These are phyloP conservation scores for Dreissena polymorpha DNA, from an alignment of 1,140 invertebrate genomes.

Conservation along the genomic window DNA sequence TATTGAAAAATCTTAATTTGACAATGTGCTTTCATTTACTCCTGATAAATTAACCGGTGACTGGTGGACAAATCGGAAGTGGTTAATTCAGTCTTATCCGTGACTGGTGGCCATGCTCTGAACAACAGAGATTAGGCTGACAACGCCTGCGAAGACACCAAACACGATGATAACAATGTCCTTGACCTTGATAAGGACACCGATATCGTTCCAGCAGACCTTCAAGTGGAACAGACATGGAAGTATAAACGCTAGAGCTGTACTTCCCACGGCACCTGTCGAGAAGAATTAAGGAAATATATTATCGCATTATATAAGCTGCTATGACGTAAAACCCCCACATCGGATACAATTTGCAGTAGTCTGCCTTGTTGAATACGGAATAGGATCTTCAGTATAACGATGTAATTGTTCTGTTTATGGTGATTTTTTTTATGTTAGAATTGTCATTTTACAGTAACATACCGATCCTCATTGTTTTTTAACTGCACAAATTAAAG, in stretches of 20 bases:
- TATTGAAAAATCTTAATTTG: background rate
- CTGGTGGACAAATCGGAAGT: background rate
- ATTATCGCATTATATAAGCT: background rate
- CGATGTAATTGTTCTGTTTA: no score
- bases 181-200: slow-evolving; percentile 61
- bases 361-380: background rate
- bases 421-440: no score
- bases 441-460: no score
- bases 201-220: slow-evolving; percentile 59
- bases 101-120: slow-evolving; percentile 9
- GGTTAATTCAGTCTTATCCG: background rate
- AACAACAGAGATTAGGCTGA: slow-evolving; percentile 66
- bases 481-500: no score
- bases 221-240: slow-evolving; percentile 75
- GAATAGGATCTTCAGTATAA: no score
- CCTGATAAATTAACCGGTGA: background rate
- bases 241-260: slow-evolving; percentile 73
- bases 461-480: no score
- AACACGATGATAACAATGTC: slow-evolving; percentile 70
- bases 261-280: slow-evolving; percentile 76
- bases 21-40: background rate
- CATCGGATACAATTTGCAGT: background rate
- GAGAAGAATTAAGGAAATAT: background rate
- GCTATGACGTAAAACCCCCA: background rate
- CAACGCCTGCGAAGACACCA: slow-evolving; percentile 64